Evolutionary conservation across 2,113 vertebrate genomes (phyloP).

Genomic region (Anoura caudifer): DNA sequence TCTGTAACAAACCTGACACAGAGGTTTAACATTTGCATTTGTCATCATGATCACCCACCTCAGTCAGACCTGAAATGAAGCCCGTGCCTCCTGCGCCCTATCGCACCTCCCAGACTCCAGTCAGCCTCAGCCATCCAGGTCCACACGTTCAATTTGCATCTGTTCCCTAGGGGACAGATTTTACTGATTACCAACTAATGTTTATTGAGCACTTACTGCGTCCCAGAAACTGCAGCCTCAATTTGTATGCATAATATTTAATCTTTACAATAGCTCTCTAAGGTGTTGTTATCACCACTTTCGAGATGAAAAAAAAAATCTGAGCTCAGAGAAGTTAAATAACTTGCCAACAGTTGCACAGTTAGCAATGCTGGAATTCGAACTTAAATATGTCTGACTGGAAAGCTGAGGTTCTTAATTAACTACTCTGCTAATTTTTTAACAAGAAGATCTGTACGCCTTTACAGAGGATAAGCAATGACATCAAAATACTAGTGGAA

Average conservation of each 20-base stretch:
- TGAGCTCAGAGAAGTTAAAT: neutral
- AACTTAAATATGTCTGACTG: neutral
- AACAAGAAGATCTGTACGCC: neutral
- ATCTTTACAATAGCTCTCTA: neutral
- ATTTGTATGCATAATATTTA: neutral
- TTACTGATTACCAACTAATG: neutral
- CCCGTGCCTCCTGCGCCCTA: neutral
- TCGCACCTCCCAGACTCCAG: neutral
- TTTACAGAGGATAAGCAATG: neutral
- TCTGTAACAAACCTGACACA: conserved; percentile 17
- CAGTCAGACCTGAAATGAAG: neutral
- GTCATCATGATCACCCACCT: neutral
- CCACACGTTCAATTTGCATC: neutral
- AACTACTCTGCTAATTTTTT: neutral
- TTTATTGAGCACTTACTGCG: neutral
- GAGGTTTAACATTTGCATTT: conserved; percentile 3
- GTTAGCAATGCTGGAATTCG: neutral
- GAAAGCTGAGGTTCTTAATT: neutral
- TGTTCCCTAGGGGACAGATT: neutral
- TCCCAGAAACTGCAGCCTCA: neutral
- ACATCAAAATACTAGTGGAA: neutral
- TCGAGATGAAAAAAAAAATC: neutral
- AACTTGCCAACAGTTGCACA: neutral
- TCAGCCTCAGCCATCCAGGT: neutral
- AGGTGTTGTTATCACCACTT: neutral